Conservation (phyloP, 1,140 invertebrate species). For the Drosophila murphyi region DNA sequence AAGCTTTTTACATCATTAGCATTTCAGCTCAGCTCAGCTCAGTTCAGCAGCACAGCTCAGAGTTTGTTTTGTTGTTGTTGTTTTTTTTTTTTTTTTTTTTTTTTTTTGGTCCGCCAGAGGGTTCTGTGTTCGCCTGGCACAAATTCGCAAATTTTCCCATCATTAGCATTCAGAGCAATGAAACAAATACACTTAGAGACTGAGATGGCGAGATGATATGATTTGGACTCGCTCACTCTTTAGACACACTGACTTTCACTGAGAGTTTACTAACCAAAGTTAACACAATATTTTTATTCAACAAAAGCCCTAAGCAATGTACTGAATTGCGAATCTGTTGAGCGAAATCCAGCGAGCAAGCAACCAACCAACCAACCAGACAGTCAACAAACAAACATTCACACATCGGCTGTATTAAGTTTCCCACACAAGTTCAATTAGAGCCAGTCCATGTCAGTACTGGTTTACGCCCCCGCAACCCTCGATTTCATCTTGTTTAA, state of each 20-base stretch:
- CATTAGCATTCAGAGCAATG: constrained; percentile 82
- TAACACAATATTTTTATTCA: constrained; percentile 82
- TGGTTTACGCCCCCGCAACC: neutral
- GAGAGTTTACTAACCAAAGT: constrained; percentile 59
- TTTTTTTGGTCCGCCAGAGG: too few relatives aligned
- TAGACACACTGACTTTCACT: constrained; percentile 28
- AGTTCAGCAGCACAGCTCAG: neutral
- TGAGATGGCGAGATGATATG: constrained; percentile 34
- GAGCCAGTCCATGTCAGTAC: constrained; percentile 41
- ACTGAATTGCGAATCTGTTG: constrained; percentile 25
- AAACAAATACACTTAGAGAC: constrained; percentile 79
- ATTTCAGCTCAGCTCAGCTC: constrained; percentile 62
- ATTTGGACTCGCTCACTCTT: constrained; percentile 22
- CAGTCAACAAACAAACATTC: constrained; percentile 58
- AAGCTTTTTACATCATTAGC: constrained; percentile 82
- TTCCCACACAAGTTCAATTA: constrained; percentile 78
- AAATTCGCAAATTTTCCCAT: constrained; percentile 83
- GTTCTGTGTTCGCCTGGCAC: constrained; percentile 41
- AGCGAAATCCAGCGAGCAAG: constrained; percentile 1
- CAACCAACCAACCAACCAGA: constrained; percentile 6
- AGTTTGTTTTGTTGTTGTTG: neutral
- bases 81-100: too few relatives aligned
- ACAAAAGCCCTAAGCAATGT: constrained; percentile 63
- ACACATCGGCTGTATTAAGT: constrained; percentile 76
- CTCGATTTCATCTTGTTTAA: neutral